Percentiles rank a stretch among this genome's conserved stretches.
These are phyloP conservation scores for Mus minutoides DNA, from an alignment of 2,797 vertebrate genomes.

Conservation along the genomic window DNA sequence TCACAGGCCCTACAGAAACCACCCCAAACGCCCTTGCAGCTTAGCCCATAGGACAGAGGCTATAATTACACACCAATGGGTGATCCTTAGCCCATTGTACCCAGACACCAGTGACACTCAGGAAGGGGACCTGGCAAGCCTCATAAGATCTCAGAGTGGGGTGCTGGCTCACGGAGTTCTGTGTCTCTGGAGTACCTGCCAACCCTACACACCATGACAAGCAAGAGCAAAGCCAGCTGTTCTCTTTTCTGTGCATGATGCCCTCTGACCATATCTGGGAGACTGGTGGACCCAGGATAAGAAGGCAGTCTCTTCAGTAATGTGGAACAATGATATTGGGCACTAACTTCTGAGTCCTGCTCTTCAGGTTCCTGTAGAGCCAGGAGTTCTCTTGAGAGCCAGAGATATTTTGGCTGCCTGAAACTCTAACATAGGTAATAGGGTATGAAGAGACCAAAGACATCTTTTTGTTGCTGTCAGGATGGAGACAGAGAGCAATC, in stretches of 20 bases:
- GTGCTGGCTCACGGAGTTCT: not conserved
- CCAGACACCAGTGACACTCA: not conserved
- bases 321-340: not conserved
- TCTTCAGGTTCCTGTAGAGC: too few species aligned
- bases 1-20: slow-evolving; percentile 45
- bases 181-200: too few species aligned
- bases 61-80: not conserved
- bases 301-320: not conserved
- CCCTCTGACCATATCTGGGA: not conserved
- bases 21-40: not conserved
- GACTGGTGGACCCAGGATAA: not conserved
- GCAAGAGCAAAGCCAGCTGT: not conserved
- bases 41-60: not conserved
- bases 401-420: not conserved
- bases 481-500: not conserved
- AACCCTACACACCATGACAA: not conserved
- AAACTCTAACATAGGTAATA: not conserved
- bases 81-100: not conserved
- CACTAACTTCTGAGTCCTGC: not conserved
- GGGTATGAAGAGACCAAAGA: not conserved
- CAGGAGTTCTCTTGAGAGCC: not conserved
- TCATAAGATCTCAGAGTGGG: not conserved
- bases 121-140: not conserved
- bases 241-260: not conserved
- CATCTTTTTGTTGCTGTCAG: not conserved